Base-by-base conservation (phyloP, 2,113 vertebrate species). In the Callorhinus ursinus region DNA sequence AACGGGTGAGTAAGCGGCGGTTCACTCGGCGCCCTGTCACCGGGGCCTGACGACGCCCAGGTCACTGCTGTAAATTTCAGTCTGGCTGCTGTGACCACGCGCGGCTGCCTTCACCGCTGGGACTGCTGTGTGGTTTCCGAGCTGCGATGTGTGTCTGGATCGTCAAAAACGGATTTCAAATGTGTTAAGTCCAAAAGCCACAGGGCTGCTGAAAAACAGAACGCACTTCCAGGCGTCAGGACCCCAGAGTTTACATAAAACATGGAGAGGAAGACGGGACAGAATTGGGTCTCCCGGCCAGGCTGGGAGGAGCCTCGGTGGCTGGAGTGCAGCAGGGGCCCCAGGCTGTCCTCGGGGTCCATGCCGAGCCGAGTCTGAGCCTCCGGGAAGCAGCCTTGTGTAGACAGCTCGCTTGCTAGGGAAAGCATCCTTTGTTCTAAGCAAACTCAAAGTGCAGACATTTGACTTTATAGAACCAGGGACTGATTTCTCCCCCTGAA, bases 1-100 rank as follows among this genome's bases (percentile, higher is more conserved):
- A 97, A 97, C 97, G 96, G 98, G 99, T 99, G 99, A 99, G 98
- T 99, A 98, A 99, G 99, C 98, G 98, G 98, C 97, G 96, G 98
- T 96, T 98, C 98, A 88, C 98, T 98, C 98, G 98, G 98, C 98
- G 97, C 93, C 74, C 97, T 98, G 98, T 98, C 96, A 97, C 98
- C 97, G 98, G 98, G 98, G 97, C 97, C 98, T 98, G 98, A 98
- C 92, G 96, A 98, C 98, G 98, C 98, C 98, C 99, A 98, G 98
- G 98, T 98, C 98, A 97, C 67, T 19, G 98, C 97, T 97, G 97
- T 99, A 98, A 99, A 99, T 98, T 98, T 98, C 98, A 96, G 98
- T 97, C 98, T 98, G 98, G 98, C 98, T 98, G 98, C 98, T 97
- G 97, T 95, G 98, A 96, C 97, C 98, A 96, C 94, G 96, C 98